Evolutionary conservation across 2,888 invertebrate species (phyloP).

Genomic region (Lottia gigantea): DNA sequence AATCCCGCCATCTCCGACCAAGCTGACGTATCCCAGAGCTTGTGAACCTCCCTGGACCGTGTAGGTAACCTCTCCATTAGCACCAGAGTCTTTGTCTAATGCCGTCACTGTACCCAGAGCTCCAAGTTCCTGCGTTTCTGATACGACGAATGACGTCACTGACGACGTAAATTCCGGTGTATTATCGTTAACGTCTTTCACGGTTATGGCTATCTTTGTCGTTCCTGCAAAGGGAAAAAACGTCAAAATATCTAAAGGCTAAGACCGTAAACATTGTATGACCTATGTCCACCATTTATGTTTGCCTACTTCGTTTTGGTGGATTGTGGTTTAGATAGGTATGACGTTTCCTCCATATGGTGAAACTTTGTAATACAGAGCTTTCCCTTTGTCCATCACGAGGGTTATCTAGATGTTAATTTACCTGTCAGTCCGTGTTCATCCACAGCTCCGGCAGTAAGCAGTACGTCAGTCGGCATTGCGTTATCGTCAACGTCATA

Average conservation of each 20-base stretch:
- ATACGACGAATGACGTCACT: not conserved
- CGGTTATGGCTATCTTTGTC: not conserved
- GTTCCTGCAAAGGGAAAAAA: not conserved
- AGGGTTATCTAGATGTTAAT: too few species aligned
- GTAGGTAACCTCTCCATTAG: not conserved
- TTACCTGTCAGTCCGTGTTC: constrained; percentile 6
- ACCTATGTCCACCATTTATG: too few species aligned
- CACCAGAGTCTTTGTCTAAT: not conserved
- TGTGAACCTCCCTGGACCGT: not conserved
- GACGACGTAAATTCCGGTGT: not conserved
- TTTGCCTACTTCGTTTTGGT: too few species aligned
- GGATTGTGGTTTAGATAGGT: too few species aligned
- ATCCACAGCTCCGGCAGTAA: not conserved
- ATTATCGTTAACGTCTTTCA: not conserved
- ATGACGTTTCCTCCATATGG: too few species aligned
- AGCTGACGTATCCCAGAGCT: not conserved
- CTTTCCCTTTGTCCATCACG: too few species aligned
- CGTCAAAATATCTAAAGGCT: too few species aligned
- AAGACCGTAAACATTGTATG: too few species aligned
- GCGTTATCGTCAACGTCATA: constrained; percentile 1
- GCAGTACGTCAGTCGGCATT: not conserved
- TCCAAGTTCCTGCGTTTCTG: not conserved
- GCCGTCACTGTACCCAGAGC: not conserved
- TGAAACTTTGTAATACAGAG: too few species aligned
- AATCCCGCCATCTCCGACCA: not conserved